These are phyloP conservation scores for Struthidea cinerea DNA, from an alignment of 2,113 vertebrate species.

Conservation along the genomic window DNA sequence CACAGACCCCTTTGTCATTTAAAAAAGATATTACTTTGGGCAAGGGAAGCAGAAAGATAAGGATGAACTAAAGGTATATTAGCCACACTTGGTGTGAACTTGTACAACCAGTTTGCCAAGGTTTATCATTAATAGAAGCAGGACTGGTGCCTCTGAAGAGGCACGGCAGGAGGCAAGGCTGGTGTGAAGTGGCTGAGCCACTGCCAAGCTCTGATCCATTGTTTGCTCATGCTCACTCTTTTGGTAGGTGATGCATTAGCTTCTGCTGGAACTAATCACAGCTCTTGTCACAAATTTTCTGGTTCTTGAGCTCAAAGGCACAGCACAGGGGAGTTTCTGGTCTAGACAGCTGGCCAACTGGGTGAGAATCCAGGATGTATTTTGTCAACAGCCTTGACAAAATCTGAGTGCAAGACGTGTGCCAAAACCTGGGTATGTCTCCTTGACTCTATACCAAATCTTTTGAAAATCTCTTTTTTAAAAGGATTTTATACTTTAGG, in stretches of 20 bases:
- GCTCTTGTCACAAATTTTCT: not conserved
- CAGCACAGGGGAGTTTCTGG: not conserved
- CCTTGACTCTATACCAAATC: not conserved
- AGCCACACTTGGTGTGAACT: not conserved
- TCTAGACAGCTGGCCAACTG: not conserved
- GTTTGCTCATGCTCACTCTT: not conserved
- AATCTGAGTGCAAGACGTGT: not conserved
- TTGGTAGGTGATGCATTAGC: accelerated
- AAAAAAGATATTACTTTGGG: not conserved
- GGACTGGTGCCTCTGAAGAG: not conserved
- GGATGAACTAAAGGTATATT: not conserved
- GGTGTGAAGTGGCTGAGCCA: accelerated
- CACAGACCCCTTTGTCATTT: not conserved
- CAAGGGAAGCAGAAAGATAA: not conserved
- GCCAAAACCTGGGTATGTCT: not conserved
- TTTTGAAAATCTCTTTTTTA: not conserved
- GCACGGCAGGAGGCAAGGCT: not conserved
- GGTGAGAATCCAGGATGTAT: not conserved
- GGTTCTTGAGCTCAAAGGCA: not conserved
- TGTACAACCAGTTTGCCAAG: not conserved
- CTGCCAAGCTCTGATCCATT: accelerated
- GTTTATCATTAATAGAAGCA: not conserved
- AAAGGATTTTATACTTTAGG: not conserved
- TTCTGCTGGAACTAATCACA: not conserved
- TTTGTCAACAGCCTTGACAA: not conserved